Evolutionary conservation across 2,888 invertebrate species (phyloP), one percentile per base, ranked within the genome.

Genomic region (Mimumesa dahlbomi): DNA sequence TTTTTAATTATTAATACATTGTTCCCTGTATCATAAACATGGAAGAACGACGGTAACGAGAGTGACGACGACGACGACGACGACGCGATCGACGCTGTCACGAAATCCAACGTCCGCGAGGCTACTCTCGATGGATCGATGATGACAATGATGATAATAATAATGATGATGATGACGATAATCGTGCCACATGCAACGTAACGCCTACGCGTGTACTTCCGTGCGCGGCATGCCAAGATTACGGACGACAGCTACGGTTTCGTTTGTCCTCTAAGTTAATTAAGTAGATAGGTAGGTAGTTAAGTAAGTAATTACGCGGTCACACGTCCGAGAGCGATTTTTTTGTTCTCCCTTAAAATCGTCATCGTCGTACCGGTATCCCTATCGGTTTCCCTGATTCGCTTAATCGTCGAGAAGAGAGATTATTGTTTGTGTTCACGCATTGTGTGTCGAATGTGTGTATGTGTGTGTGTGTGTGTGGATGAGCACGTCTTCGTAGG

Each of bases 261-360:
- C 36, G 40, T 69, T 53, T 52, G 49, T 50, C 46, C 57, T 63
- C 66, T 64, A 59, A 42, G 59, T 34, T 70, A 77, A 75, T 79
- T 79, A 77, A 79, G 73, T 79, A 77, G 58, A 73, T 65, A 62
- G 36, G 34, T 67, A 66, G 73, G 63, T 73, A 69, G 48, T 62
- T 48, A 58, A 52, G 45, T 74, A 72, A 79, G 76, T 76, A 72
- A 64, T 77, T 50, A 62, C 45, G 43, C 68, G 59, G 62, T 56
- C 53, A 21, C 67, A 43, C 74, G 72, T 62, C 64, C 74, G 56
- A 66, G 71, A 46, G 52, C 40, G 14, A 36, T 42, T 21, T 22
- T n/a, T n/a, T n/a, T n/a, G n/a, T n/a, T n/a, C n/a, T n/a, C n/a
- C n/a, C n/a, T n/a, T n/a, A n/a, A n/a, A n/a, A n/a, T n/a, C n/a